A percentile compares a stretch with the other conserved stretches of the same genome.
phyloP scores from a whole-genome alignment of 1,140 invertebrate species.

The Aphidius ervi region DNA sequence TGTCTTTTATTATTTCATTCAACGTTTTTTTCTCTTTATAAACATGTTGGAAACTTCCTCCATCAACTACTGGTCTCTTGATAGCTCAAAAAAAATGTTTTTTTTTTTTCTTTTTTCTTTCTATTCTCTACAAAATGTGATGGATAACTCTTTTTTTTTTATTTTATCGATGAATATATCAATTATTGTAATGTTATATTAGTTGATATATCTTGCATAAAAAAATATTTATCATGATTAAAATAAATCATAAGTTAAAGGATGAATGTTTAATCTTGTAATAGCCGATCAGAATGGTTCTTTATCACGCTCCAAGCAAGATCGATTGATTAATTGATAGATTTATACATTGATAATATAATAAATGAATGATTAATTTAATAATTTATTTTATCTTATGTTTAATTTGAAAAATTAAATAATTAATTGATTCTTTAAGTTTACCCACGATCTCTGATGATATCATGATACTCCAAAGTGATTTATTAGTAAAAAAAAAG shows the following conservation, averaged over 20 bases:
- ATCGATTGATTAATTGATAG: neutral
- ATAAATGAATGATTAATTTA: too few species aligned
- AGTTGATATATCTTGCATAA: neutral
- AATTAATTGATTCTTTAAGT: neutral
- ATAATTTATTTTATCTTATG: too few species aligned
- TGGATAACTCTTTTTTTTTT: neutral
- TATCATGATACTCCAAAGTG: too few species aligned
- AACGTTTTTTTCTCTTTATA: constrained; percentile 1
- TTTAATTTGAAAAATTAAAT: neutral
- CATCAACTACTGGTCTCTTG: constrained; percentile 49
- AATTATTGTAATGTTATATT: neutral
- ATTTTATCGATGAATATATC: neutral
- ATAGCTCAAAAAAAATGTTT: constrained; percentile 28
- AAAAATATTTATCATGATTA: constrained; percentile 6
- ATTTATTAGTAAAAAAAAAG: too few species aligned
- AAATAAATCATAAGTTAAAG: constrained; percentile 10
- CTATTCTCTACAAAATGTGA: too few species aligned
- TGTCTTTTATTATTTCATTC: constrained; percentile 8
- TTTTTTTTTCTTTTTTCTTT: too few species aligned
- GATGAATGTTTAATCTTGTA: constrained; percentile 10
- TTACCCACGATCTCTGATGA: too few species aligned
- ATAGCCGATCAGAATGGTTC: constrained; percentile 1
- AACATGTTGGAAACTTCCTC: constrained; percentile 31
- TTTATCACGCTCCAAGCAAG: neutral
- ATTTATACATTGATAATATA: neutral